Percentiles rank a stretch among this genome's conserved stretches.
Evolutionary conservation across 1,140 invertebrate species (phyloP).

Genomic region (Lasioglossum baleicum): DNA sequence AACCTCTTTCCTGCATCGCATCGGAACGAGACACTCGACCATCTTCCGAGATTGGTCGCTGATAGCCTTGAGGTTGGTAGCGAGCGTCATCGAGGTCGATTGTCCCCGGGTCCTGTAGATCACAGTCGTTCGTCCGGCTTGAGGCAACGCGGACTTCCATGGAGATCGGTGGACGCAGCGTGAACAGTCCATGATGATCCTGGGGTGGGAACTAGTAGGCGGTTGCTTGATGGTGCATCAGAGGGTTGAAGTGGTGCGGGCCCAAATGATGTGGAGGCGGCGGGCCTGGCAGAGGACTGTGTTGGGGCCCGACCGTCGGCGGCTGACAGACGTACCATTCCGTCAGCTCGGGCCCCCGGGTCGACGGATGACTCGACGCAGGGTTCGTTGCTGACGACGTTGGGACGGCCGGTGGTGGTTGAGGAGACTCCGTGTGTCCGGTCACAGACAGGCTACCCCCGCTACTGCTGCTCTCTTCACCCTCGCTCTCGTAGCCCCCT

Average conservation of each 20-base stretch:
- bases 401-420: slow-evolving; percentile 73
- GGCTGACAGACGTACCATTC: slow-evolving; percentile 85
- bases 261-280: slow-evolving; percentile 79
- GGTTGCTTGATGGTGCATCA: slow-evolving; percentile 79
- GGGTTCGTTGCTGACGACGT: slow-evolving; percentile 61
- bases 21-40: too few species aligned
- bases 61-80: too few species aligned
- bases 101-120: not conserved
- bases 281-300: slow-evolving; percentile 79
- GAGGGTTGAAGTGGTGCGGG: slow-evolving; percentile 76
- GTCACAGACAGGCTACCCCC: slow-evolving; percentile 77
- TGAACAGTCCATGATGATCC: too few species aligned
- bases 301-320: slow-evolving; percentile 72
- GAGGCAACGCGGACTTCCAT: not conserved
- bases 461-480: slow-evolving; percentile 78
- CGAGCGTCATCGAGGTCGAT: not conserved
- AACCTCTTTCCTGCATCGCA: too few species aligned
- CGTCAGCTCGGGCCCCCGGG: slow-evolving; percentile 77
- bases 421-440: slow-evolving; percentile 76
- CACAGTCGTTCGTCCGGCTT: not conserved
- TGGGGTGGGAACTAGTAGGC: slow-evolving; percentile 69
- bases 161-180: not conserved
- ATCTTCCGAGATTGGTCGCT: too few species aligned
- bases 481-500: slow-evolving; percentile 78
- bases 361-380: slow-evolving; percentile 58